Base-by-base conservation (phyloP, 2,113 vertebrate genomes). In the Varanus komodoensis region DNA sequence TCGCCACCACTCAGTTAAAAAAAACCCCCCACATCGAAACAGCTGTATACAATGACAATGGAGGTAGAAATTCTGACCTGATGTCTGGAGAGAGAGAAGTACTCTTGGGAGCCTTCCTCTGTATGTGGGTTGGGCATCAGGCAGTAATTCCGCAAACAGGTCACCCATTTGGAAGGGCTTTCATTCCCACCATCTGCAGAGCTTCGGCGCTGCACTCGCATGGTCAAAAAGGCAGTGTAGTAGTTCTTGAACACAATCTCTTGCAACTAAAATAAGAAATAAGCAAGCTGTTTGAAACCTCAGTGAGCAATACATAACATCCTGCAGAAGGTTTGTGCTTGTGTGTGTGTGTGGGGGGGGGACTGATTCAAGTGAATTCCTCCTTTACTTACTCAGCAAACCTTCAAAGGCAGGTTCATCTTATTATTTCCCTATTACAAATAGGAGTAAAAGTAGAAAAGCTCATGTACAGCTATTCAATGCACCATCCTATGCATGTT, bases 81-180 rank as follows among this genome's bases (percentile, higher is more conserved):
- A 34, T 97, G 96, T 90, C 98, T 97, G 92, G 96, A 96, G 61
- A 99, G 94, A 8, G 97, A 98, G 92, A 95, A 97, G 94, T 98
- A 98, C 91, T 98, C 98, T 90, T 98, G 98, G 75, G 98, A 98
- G 32, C 98, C 98, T 11, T 96, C 96, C 92, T 99, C 98, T 0
- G 98, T 97, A 93, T 98, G 98, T 48, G 98, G 98, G 90, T 98
- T 97, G 5, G 97, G 96, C 98, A 99, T 98, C 82, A 99, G 96
- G 32, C 96, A 90, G 87, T 97, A 93, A 93, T 98, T 96, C 79
- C 96, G 94, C 25, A 98, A 87, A 29, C 98, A 98, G 0, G 98
- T 98, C 91, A 96, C 91, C 98, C 98, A 98, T 77, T 96, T 97
- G 15, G 83, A 71, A 75, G 82, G 85, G 0, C 93, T 94, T 0